Evolutionary conservation across 2,888 invertebrate genomes (phyloP), one percentile per base, ranked within the genome.

Genomic region (Bursaphelenchus okinawaensis): DNA sequence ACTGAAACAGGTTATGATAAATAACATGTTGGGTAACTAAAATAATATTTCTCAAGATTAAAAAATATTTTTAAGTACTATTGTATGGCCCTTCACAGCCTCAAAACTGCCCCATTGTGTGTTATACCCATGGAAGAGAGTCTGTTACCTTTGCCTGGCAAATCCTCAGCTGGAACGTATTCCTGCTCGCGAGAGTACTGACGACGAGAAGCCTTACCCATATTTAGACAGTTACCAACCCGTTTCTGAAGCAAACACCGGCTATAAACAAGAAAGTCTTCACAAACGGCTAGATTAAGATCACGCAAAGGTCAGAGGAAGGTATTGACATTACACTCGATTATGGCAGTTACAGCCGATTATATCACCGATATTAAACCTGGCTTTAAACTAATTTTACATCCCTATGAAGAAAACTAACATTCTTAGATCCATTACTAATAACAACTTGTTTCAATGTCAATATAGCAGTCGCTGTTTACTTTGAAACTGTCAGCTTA

Each of bases 131-230:
- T n/a, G n/a, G n/a, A n/a, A n/a, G n/a, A n/a, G n/a, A n/a, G n/a
- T n/a, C n/a, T n/a, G n/a, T 26, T 63, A 80, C 80, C 74, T 70
- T 76, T 76, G 28, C 80, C 80, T 24, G 59, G 60, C 67, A 80
- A 80, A 68, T 80, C 80, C 50, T 75, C 71, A 29, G 79, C 78
- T 28, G 80, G 79, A 58, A 73, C 75, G 60, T 74, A 80, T 20
- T 57, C 27, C 58, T 67, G 28, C 60, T 64, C 63, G 68, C 70
- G 27, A 26, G 19, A 50, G 52, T 60, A 67, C 19, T 40, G 27
- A 66, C 40, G 55, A 27, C 29, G 22, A 28, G 69, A 61, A 40
- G 67, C 62, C 40, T 69, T 67, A 31, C 57, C 67, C 67, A 67
- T 67, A 40, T 56, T 56, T 22, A n/a, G n/a, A n/a, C n/a, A 40